Percentiles rank a stretch among this genome's conserved stretches.
Conservation (phyloP, 2,797 vertebrate species). For the Dendrocincla tyrannina region DNA sequence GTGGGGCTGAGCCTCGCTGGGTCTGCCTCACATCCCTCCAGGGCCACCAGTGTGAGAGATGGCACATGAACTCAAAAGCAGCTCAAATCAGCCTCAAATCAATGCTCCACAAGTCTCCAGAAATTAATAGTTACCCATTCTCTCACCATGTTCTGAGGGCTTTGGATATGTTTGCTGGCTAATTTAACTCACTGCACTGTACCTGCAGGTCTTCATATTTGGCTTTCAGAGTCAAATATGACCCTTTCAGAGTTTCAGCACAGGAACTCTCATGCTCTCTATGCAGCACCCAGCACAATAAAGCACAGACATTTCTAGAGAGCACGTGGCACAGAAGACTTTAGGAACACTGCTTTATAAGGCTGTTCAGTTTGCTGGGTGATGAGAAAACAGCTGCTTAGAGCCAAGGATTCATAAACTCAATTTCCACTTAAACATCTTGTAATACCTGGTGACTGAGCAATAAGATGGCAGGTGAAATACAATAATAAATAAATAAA, state of each 20-base stretch:
- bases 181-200: neutral
- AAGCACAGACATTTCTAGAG: neutral
- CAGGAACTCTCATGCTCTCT: rapidly evolving
- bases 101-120: neutral
- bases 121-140: neutral
- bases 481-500: slow-evolving; percentile 6
- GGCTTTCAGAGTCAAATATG: neutral
- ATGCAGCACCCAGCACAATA: neutral
- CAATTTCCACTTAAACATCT: neutral
- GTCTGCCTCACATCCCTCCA: neutral
- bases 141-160: rapidly evolving
- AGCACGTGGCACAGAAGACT: neutral
- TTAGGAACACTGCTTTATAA: neutral
- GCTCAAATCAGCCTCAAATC: neutral
- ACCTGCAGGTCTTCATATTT: neutral
- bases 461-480: slow-evolving; percentile 7
- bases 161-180: neutral
- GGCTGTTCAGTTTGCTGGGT: neutral
- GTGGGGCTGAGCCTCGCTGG: neutral
- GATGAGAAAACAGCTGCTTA: neutral
- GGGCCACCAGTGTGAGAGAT: neutral
- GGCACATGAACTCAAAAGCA: neutral
- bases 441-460: neutral
- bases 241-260: neutral
- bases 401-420: neutral